Conservation (phyloP, 1,140 invertebrate species). For the Cyclina sinensis region DNA sequence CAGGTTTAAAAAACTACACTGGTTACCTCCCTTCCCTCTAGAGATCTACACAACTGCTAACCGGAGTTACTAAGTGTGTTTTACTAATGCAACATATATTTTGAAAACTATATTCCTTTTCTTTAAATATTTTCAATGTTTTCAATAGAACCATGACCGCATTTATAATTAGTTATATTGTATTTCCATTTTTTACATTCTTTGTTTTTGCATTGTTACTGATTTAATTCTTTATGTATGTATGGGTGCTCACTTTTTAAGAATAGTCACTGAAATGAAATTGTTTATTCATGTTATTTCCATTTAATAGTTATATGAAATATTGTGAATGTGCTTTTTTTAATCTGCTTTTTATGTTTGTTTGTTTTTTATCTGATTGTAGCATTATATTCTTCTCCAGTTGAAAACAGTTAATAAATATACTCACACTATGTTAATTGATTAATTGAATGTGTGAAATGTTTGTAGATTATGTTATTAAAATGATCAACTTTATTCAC, state of each 20-base stretch:
- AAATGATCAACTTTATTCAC: too few species aligned
- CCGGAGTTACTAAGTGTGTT: too few species aligned
- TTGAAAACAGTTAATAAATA: background rate
- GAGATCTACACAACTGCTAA: too few species aligned
- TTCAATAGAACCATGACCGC: background rate
- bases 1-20: too few species aligned
- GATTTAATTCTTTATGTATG: background rate
- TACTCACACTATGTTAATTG: too few species aligned
- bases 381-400: background rate
- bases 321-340: conserved; percentile 25
- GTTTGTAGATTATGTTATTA: too few species aligned
- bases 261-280: conserved; percentile 34
- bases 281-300: conserved; percentile 46
- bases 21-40: too few species aligned
- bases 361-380: conserved; percentile 8
- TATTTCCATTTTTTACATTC: conserved; percentile 8
- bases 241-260: conserved; percentile 48
- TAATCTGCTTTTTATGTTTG: background rate
- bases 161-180: conserved; percentile 6
- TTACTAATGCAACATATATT: too few species aligned
- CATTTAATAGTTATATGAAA: conserved; percentile 16
- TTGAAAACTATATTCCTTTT: too few species aligned
- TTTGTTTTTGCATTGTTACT: conserved; percentile 25
- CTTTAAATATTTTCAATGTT: background rate
- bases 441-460: too few species aligned